Conservation (phyloP, 2,888 invertebrate species). For the Zhuqinia jingwanae region DNA sequence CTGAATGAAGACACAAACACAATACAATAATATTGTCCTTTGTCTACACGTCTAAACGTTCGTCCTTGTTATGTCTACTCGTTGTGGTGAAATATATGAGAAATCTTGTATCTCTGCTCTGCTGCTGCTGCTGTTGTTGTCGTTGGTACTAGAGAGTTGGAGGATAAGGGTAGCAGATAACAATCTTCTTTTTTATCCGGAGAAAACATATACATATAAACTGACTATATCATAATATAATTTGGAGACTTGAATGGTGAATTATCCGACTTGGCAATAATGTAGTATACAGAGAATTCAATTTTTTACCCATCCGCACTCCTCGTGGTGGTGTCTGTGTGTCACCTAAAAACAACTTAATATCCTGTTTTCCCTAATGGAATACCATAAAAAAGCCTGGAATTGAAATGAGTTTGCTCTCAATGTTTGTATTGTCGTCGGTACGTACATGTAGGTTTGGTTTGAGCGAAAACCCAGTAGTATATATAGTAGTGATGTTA, state of each 20-base stretch:
- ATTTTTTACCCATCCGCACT: neutral
- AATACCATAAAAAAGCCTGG: slow-evolving; percentile 9
- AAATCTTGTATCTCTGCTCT: slow-evolving; percentile 16
- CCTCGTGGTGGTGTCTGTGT: neutral
- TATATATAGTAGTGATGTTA: no score
- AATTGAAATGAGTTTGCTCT: neutral
- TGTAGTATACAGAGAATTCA: neutral
- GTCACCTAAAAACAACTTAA: slow-evolving; percentile 31
- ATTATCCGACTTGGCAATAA: neutral
- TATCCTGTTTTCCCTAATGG: slow-evolving; percentile 31
- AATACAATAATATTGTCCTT: neutral
- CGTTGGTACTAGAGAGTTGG: neutral
- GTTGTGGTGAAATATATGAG: slow-evolving; percentile 6
- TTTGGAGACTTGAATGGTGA: no score
- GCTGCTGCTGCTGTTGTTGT: no score
- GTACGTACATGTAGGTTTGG: neutral
- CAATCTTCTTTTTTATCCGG: neutral
- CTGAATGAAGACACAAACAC: neutral
- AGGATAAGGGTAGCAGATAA: neutral
- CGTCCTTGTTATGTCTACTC: slow-evolving; percentile 22
- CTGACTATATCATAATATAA: no score
- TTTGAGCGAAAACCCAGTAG: neutral
- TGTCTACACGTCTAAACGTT: neutral
- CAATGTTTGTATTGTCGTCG: no score
- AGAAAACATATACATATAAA: neutral